Conservation (phyloP, 2,113 vertebrate genomes). For the Periophthalmodon schlosseri region DNA sequence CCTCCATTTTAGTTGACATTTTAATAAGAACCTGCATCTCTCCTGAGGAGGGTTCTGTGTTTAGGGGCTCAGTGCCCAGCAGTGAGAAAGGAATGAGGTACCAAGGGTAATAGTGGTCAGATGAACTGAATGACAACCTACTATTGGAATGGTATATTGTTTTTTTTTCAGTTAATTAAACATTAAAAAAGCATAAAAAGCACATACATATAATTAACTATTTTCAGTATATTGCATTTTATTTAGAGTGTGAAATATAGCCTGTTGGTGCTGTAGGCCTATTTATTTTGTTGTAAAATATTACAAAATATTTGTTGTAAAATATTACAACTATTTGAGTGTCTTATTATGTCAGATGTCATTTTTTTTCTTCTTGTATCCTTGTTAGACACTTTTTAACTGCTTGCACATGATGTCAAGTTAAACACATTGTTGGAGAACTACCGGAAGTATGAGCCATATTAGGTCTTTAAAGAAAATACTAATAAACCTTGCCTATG, state of each 20-base stretch:
- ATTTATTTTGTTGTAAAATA: too few species aligned
- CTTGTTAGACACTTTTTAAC: constrained; percentile 1
- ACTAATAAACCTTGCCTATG: neutral
- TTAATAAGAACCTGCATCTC: constrained; percentile 25
- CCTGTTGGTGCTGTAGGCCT: too few species aligned
- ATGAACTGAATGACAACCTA: neutral
- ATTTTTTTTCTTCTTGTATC: neutral
- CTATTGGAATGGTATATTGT: too few species aligned
- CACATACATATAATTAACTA: neutral
- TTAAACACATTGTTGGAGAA: neutral
- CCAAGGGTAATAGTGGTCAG: neutral
- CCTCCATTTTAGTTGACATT: neutral
- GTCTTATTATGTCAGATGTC: neutral
- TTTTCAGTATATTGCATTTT: neutral
- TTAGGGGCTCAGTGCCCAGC: neutral
- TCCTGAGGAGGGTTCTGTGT: constrained; percentile 18
- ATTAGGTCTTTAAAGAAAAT: neutral
- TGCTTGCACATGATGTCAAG: neutral
- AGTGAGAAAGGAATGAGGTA: neutral
- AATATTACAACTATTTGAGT: neutral
- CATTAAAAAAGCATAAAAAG: too few species aligned
- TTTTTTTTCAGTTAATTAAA: too few species aligned
- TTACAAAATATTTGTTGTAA: too few species aligned
- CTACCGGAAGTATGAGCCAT: neutral
- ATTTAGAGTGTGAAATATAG: neutral